Conservation (phyloP, 2,113 vertebrate genomes). For the Zosterops hypoxanthus region DNA sequence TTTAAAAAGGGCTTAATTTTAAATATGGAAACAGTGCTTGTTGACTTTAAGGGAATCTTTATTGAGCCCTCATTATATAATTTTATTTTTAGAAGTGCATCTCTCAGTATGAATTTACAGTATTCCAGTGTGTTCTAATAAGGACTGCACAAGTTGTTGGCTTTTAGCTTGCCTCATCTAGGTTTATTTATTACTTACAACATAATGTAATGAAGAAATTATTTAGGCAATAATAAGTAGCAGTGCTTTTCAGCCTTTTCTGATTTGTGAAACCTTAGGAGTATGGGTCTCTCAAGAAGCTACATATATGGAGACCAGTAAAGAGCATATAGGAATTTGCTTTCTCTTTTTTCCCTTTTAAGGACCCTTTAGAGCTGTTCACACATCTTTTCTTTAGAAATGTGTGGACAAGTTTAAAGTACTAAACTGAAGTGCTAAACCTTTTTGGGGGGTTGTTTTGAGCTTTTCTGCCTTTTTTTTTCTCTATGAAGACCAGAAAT, state of each 20-base stretch:
- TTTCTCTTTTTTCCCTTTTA: conserved; percentile 14
- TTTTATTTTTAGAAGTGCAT: conserved; percentile 24
- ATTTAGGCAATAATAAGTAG: neutral
- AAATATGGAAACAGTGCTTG: neutral
- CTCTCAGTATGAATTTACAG: neutral
- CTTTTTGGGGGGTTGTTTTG: neutral
- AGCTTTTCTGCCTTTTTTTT: neutral
- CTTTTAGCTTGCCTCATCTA: neutral
- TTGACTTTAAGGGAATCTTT: conserved; percentile 13
- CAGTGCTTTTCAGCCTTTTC: neutral
- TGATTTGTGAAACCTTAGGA: neutral
- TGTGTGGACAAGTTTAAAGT: neutral
- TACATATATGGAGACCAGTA: neutral
- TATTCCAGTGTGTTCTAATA: neutral
- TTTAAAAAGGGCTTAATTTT: neutral
- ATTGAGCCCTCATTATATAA: neutral
- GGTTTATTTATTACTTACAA: neutral
- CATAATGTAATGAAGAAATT: neutral
- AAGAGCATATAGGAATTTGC: neutral
- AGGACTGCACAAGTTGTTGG: neutral
- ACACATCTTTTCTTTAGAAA: neutral
- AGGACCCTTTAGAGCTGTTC: neutral
- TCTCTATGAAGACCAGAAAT: neutral
- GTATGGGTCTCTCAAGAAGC: neutral
- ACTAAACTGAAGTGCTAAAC: neutral